A percentile compares a stretch with the other conserved stretches of the same genome.
Conservation (phyloP, 2,888 invertebrate species). For the Eupithecia centaureata region DNA sequence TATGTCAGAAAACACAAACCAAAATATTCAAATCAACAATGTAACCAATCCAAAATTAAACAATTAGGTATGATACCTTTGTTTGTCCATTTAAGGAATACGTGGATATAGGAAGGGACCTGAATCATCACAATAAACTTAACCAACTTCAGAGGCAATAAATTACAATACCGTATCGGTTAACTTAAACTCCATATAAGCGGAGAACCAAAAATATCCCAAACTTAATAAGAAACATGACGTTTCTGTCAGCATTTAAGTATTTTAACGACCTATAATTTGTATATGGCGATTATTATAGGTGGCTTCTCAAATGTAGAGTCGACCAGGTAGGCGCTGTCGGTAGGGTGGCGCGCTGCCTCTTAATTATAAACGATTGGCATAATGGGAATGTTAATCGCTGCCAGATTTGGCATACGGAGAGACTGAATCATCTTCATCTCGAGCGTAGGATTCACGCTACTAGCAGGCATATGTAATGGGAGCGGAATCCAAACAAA, state of each 20-base stretch:
- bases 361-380: conserved; percentile 60
- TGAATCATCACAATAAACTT: conserved; percentile 31
- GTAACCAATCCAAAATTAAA: conserved; percentile 16
- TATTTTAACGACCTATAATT: conserved; percentile 45
- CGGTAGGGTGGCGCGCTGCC: conserved; percentile 37
- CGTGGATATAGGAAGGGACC: conserved; percentile 30
- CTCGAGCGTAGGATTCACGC: conserved; percentile 60
- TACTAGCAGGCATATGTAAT: conserved; percentile 39
- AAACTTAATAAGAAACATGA: conserved; percentile 44
- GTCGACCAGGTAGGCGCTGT: conserved; percentile 17
- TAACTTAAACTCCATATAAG: conserved; percentile 40
- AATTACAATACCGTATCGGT: conserved; percentile 40
- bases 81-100: conserved; percentile 5
- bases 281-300: conserved; percentile 45
- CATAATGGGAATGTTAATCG: conserved; percentile 72
- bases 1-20: not conserved
- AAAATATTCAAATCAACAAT: conserved; percentile 1
- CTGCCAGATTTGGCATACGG: conserved; percentile 60
- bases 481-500: conserved; percentile 38
- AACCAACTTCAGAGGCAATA: conserved; percentile 35
- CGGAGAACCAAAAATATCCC: conserved; percentile 37
- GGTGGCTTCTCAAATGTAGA: conserved; percentile 40
- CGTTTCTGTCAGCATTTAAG: conserved; percentile 41
- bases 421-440: conserved; percentile 63
- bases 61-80: conserved; percentile 9